Evolutionary conservation across 2,113 vertebrate species (phyloP).

Genomic region (Propithecus coquereli): DNA sequence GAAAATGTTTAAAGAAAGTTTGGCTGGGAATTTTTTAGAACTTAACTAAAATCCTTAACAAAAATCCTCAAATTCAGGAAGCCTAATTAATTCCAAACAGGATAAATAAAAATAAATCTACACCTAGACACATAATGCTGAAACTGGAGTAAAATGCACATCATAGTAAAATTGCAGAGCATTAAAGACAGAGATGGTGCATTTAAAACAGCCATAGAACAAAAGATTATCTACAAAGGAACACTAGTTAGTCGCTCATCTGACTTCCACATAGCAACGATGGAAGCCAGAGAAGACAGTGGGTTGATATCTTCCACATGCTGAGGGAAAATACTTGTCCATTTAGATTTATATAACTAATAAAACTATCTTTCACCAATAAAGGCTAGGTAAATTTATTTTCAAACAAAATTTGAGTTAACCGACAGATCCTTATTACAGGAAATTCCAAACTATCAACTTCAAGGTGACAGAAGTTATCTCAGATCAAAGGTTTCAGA

Average conservation of each 20-base stretch:
- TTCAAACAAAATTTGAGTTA: not conserved
- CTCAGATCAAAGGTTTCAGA: not conserved
- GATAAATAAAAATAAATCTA: slow-evolving; percentile 4
- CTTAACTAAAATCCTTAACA: no score
- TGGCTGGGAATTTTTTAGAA: not conserved
- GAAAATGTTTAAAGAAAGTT: not conserved
- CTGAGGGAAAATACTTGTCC: not conserved
- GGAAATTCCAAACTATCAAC: not conserved
- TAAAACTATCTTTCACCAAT: not conserved
- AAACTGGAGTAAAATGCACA: not conserved
- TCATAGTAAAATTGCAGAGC: not conserved
- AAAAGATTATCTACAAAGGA: not conserved
- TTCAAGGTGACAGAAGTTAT: not conserved
- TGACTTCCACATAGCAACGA: not conserved
- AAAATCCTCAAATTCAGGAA: not conserved
- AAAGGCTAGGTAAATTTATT: not conserved
- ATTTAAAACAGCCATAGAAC: not conserved
- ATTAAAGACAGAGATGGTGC: not conserved
- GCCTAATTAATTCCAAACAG: not conserved
- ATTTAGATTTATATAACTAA: not conserved
- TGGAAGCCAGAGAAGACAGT: not conserved
- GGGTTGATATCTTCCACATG: not conserved
- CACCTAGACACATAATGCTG: not conserved
- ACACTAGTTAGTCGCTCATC: not conserved
- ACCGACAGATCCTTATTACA: not conserved